Evolutionary conservation across 1,140 invertebrate species (phyloP).

Genomic region (Diorhabda elongata): DNA sequence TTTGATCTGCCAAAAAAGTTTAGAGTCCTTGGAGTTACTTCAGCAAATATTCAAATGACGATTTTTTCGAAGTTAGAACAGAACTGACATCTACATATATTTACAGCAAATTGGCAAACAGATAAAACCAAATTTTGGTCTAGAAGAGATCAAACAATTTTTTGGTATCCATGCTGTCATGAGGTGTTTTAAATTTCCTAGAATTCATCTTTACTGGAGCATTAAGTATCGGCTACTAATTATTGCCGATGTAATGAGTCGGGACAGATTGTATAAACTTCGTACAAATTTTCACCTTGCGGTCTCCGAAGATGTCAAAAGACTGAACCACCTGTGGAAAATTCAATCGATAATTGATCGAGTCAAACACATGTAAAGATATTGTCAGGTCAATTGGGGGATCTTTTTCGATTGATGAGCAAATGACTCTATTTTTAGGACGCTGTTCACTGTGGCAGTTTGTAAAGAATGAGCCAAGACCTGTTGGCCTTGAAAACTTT

Average conservation of each 20-base stretch:
- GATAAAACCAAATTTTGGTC: too few species aligned
- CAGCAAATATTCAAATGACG: neutral
- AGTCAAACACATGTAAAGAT: neutral
- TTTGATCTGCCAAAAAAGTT: neutral
- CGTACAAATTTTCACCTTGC: constrained; percentile 5
- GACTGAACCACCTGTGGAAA: neutral
- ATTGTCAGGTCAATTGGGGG: neutral
- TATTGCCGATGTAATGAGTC: constrained; percentile 7
- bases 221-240: constrained; percentile 8
- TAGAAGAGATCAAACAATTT: constrained; percentile 8
- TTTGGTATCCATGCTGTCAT: constrained; percentile 18
- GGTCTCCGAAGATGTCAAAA: too few species aligned
- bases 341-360: constrained; percentile 10
- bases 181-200: constrained; percentile 15
- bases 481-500: too few species aligned
- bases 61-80: neutral
- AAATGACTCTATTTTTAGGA: constrained; percentile 30
- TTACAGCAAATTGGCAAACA: too few species aligned
- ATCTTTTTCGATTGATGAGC: constrained; percentile 30
- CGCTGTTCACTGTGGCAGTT: constrained; percentile 21
- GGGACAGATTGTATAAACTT: constrained; percentile 8
- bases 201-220: constrained; percentile 16
- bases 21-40: neutral
- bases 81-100: neutral
- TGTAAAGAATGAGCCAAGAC: constrained; percentile 22